Base-by-base conservation (phyloP, 2,113 vertebrate genomes). In the Calypte anna region DNA sequence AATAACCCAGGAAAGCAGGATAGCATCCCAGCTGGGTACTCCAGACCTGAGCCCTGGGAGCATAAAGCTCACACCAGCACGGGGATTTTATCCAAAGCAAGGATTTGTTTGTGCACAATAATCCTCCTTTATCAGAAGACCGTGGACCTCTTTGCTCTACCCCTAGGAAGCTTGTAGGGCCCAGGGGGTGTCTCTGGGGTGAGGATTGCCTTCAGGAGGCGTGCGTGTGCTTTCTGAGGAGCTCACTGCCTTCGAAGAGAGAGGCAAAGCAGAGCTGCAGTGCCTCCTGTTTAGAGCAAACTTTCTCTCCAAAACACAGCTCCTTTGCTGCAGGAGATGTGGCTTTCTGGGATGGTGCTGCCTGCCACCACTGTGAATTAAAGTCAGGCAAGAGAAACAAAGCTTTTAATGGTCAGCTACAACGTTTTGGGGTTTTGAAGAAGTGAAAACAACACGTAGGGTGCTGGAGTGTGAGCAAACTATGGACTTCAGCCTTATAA, bases 171-270 rank as follows among this genome's bases (percentile, higher is more conserved):
- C 4, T 43, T 0, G 0, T 1, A 18, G 77, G 66, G 48, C 10
- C 10, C 0, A 1, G 10, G 17, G 22, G 30, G 17, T 40, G 8
- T 20, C 43, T 30, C 30, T 18, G 0, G 43, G 2, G 9, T 25
- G 5, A 7, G 28, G 7, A 17, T 50, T 68, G 86, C 97, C 97
- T 95, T 95, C 74, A 96, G 97, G 86, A 91, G 97, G 97, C 78
- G 81, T 96, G 63, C 93, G 94, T 97, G 97, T 93, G 94, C 97
- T 96, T 40, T 57, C 80, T 30, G 23, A 87, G 17, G 48, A 0
- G 6, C 46, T 30, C 12, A 1, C 50, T 3, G 44, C 28, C 51
- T 40, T 23, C 7, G 38, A 25, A 20, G 25, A 33, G 31, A 33
- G 86, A 18, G 24, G 59, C 8, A 54, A 89, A 90, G 74, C 93